Percentiles rank a stretch among this genome's conserved stretches.
Conservation (phyloP, 2,888 invertebrate species). For the Amiota minor region DNA sequence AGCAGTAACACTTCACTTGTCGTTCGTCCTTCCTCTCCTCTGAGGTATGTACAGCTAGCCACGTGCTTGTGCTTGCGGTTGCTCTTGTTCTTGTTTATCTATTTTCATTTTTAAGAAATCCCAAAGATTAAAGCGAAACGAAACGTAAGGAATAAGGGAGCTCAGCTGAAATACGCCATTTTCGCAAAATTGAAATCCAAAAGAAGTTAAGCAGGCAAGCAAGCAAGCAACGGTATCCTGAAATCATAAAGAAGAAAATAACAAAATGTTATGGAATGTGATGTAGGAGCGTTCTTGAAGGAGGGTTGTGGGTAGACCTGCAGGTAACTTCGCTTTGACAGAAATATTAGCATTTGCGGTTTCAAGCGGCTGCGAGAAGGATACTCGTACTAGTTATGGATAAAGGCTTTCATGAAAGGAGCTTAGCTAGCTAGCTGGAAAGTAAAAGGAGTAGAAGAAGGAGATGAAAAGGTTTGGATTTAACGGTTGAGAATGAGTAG, state of each 20-base stretch:
- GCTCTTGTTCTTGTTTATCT: slow-evolving; percentile 59
- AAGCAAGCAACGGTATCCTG: neutral
- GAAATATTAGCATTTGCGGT: slow-evolving; percentile 67
- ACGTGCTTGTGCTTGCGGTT: slow-evolving; percentile 34
- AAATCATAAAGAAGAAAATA: neutral
- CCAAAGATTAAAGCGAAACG: slow-evolving; percentile 62
- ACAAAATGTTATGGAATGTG: no score
- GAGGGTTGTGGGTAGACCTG: neutral
- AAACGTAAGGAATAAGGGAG: slow-evolving; percentile 46
- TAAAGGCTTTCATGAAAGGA: no score
- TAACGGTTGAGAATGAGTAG: neutral
- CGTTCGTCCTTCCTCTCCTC: slow-evolving; percentile 28
- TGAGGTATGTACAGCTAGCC: slow-evolving; percentile 38
- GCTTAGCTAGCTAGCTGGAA: no score
- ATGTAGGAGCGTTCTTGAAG: no score
- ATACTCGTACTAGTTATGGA: no score
- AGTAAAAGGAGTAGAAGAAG: neutral
- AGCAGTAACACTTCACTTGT: slow-evolving; percentile 24
- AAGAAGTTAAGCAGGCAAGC: neutral
- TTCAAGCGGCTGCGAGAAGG: neutral
- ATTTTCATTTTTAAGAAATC: slow-evolving; percentile 60
- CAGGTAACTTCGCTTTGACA: slow-evolving; percentile 52
- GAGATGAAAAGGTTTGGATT: neutral
- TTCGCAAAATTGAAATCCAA: slow-evolving; percentile 65
- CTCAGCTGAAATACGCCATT: slow-evolving; percentile 68